These are phyloP conservation scores for Phengaris arion DNA, from an alignment of 2,888 invertebrate species.

Conservation along the genomic window DNA sequence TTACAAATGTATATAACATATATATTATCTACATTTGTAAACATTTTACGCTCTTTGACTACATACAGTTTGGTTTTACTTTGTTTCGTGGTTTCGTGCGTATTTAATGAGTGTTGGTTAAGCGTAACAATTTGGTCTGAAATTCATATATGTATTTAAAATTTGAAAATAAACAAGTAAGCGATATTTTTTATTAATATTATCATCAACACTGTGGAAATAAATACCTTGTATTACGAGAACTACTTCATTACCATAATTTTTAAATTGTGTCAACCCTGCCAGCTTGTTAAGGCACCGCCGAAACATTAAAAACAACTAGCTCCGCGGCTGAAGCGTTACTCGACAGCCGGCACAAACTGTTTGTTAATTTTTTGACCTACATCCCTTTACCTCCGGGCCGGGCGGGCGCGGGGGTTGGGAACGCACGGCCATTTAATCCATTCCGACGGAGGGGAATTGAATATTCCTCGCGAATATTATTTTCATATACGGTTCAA, in stretches of 20 bases:
- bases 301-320: slow-evolving; percentile 22
- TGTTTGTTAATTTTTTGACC: slow-evolving; percentile 29
- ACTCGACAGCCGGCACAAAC: slow-evolving; percentile 20
- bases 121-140: too few species aligned
- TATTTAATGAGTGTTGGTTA: too few species aligned
- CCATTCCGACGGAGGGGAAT: slow-evolving; percentile 11
- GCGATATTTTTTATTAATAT: background rate
- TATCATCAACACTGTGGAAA: background rate
- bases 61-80: background rate
- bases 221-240: background rate
- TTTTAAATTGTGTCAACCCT: slow-evolving; percentile 18
- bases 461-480: slow-evolving; percentile 29
- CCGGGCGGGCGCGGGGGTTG: background rate
- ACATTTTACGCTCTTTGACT: too few species aligned
- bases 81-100: background rate
- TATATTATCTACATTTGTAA: too few species aligned
- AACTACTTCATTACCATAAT: slow-evolving; percentile 5
- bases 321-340: slow-evolving; percentile 15
- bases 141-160: too few species aligned
- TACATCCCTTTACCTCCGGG: slow-evolving; percentile 10
- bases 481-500: slow-evolving; percentile 27
- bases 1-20: too few species aligned
- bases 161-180: too few species aligned
- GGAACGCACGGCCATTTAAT: slow-evolving; percentile 15
- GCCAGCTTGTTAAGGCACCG: slow-evolving; percentile 5